Percentiles rank a stretch among this genome's conserved stretches.
phyloP scores from a whole-genome alignment of 2,797 vertebrate species.

The Setipinna tenuifilis region DNA sequence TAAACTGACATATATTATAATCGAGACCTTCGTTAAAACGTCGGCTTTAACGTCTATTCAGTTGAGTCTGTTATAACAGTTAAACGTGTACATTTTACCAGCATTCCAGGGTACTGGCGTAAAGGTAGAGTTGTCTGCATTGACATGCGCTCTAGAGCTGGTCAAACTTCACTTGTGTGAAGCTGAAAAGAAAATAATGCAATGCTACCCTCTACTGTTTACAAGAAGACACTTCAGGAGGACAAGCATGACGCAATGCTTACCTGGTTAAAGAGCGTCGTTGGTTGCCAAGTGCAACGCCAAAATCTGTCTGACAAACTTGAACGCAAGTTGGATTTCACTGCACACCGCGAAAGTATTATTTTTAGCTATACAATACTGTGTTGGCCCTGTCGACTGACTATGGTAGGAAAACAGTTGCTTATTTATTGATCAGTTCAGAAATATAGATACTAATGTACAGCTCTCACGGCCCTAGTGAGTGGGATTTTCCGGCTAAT shows the following conservation, averaged over 20 bases:
- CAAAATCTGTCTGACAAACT: background rate
- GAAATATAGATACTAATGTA: background rate
- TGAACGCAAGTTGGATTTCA: background rate
- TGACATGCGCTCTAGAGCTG: background rate
- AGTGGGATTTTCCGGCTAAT: no score
- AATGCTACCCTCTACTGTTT: slow-evolving; percentile 19
- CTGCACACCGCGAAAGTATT: background rate
- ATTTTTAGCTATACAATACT: background rate
- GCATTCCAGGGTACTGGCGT: background rate
- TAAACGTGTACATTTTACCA: background rate
- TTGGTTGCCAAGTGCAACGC: slow-evolving; percentile 43
- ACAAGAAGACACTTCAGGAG: background rate
- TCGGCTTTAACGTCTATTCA: background rate
- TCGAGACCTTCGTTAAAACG: background rate
- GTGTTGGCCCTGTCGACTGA: background rate
- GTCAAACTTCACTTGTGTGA: background rate
- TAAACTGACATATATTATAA: background rate
- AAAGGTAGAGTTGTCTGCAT: no score
- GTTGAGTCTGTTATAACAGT: background rate
- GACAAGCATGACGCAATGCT: background rate
- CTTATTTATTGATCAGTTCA: background rate
- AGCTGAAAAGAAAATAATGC: background rate
- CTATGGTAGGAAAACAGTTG: background rate
- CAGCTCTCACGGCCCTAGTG: background rate
- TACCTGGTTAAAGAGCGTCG: slow-evolving; percentile 24